Conservation (phyloP, 23 tunicate genomes). For the Oikopleura dioica region DNA sequence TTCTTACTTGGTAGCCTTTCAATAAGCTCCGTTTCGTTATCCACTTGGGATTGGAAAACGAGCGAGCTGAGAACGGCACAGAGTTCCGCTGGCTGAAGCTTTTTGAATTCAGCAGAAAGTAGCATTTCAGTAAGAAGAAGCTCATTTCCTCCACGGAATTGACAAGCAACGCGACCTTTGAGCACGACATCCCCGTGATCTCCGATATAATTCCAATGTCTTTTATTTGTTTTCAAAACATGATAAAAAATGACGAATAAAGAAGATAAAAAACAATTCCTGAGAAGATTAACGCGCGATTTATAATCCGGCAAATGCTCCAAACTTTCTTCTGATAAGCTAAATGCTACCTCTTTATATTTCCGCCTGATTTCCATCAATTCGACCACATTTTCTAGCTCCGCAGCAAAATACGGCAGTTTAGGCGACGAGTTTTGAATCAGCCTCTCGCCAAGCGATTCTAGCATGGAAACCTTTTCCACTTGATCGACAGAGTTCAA, state of each 20-base stretch:
- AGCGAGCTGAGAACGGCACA: slow-evolving; percentile 62
- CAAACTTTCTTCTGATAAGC: background rate
- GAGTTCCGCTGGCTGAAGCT: slow-evolving; percentile 53
- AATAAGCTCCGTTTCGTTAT: slow-evolving; percentile 13
- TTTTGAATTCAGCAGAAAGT: slow-evolving; percentile 47
- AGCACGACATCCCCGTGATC: slow-evolving; percentile 54
- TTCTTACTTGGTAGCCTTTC: background rate
- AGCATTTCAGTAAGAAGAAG: slow-evolving; percentile 76
- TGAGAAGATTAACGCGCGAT: background rate
- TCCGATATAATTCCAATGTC: slow-evolving; percentile 47
- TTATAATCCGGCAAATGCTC: slow-evolving; percentile 5
- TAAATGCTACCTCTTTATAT: background rate
- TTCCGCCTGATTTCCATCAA: background rate
- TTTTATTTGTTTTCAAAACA: too few species aligned
- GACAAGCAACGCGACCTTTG: slow-evolving; percentile 97
- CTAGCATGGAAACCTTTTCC: background rate
- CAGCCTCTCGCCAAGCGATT: background rate
- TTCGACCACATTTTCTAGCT: background rate
- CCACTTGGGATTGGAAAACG: slow-evolving; percentile 65
- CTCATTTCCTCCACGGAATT: slow-evolving; percentile 46
- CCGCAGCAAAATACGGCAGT: background rate
- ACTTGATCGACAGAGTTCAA: background rate
- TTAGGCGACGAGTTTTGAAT: background rate
- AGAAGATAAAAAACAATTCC: too few species aligned
- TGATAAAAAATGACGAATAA: slow-evolving; percentile 10